Evolutionary conservation across 2,888 invertebrate genomes (phyloP), one percentile per base, ranked within the genome.

Genomic region (Drosophila prolongata): DNA sequence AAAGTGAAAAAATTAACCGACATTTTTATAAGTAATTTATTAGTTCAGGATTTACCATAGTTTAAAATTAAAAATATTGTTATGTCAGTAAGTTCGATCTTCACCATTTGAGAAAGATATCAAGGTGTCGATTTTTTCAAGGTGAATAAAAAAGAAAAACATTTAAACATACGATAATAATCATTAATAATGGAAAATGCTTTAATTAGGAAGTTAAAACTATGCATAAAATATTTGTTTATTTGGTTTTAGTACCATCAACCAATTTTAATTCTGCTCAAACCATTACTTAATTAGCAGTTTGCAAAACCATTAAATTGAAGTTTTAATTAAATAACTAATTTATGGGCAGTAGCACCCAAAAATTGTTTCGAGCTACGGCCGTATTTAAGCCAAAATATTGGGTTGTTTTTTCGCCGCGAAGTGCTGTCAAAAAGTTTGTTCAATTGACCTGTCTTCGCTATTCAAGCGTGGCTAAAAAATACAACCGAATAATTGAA

Each of bases 401-500:
- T 66, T 55, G 42, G 10, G 13, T 30, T 42, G 24, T 11, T 37
- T 19, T 16, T 53, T 19, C 16, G 11, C n/a, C 14, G 27, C 49
- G 11, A 14, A 42, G 10, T 47, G 19, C 35, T 57, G 66, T 19
- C 68, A 34, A 44, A 68, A 43, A 68, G 47, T 68, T 50, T 5
- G 10, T 64, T 43, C 56, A 69, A 56, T 68, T 53, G 55, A 37
- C 46, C 76, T 54, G 47, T 65, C 49, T 42, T 60, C 16, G 71
- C 42, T 47, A 37, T 30, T 47, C 34, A 27, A 35, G 68, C 67
- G 44, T 40, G 46, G 37, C 53, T 16, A 50, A 52, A 58, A 69
- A 57, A 62, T 35, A 61, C 42, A 62, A 43, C 30, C 34, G 56
- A 59, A 49, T 47, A 13, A 35, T 40, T 62, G 62, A n/a, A 67